phyloP scores from a whole-genome alignment of 2,797 vertebrate species.

The Limosa lapponica region DNA sequence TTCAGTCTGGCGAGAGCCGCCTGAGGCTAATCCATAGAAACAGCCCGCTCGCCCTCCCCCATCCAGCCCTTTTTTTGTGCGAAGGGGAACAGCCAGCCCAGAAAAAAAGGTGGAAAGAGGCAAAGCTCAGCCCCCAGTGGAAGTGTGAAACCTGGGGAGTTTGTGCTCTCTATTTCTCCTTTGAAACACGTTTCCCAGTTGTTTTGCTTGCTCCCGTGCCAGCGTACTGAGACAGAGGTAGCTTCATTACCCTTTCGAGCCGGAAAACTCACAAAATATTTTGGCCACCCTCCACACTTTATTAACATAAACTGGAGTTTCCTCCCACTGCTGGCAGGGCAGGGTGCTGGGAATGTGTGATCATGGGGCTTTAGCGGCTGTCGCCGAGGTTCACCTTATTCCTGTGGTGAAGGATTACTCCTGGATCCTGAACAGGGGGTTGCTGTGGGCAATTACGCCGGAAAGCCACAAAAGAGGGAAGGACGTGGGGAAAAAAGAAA shows the following conservation, averaged over 20 bases:
- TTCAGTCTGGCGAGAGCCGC: neutral
- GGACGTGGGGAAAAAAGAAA: neutral
- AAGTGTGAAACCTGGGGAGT: neutral
- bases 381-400: neutral
- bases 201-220: constrained; percentile 27
- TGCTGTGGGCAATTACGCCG: neutral
- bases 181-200: neutral
- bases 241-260: constrained; percentile 9
- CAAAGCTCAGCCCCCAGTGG: neutral
- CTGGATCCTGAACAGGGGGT: neutral
- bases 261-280: constrained; percentile 39
- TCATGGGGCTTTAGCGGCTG: neutral
- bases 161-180: neutral
- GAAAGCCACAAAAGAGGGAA: neutral
- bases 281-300: constrained; percentile 37
- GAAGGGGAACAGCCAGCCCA: neutral
- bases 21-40: constrained; percentile 21
- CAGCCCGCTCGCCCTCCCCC: neutral
- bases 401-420: neutral
- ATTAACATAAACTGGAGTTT: constrained; percentile 50
- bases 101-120: neutral
- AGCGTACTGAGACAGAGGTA: constrained; percentile 44
- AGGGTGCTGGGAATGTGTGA: neutral
- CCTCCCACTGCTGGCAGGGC: constrained; percentile 1
- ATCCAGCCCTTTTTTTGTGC: neutral